These are phyloP conservation scores for Heliconius himera DNA, from an alignment of 1,140 invertebrate species.

Conservation along the genomic window DNA sequence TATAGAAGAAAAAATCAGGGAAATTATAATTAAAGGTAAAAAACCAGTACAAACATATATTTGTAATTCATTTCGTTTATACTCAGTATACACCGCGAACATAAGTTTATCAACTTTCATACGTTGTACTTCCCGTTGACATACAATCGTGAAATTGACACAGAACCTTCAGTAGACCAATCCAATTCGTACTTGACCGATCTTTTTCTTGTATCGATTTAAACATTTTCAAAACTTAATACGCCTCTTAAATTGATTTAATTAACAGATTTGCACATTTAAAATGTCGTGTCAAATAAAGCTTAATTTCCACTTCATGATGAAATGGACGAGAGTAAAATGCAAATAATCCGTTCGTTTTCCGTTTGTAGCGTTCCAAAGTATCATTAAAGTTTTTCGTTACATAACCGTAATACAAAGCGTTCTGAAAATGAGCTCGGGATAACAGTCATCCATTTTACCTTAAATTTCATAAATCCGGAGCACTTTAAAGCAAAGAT, in stretches of 20 bases:
- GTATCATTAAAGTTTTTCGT: constrained; percentile 25
- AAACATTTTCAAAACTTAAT: constrained; percentile 3
- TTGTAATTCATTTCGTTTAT: too few species aligned
- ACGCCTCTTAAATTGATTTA: neutral
- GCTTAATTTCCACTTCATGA: constrained; percentile 29
- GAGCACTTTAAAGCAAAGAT: constrained; percentile 73
- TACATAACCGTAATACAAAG: constrained; percentile 22
- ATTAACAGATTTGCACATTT: constrained; percentile 5
- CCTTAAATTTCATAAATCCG: constrained; percentile 57
- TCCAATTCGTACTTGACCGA: too few species aligned
- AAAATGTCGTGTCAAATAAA: constrained; percentile 20
- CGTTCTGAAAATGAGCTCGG: constrained; percentile 26
- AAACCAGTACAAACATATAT: too few species aligned
- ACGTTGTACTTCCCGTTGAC: too few species aligned
- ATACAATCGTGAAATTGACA: too few species aligned
- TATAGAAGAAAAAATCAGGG: too few species aligned
- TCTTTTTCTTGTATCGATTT: neutral
- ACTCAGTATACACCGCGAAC: too few species aligned
- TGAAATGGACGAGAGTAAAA: constrained; percentile 24
- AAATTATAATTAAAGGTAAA: too few species aligned
- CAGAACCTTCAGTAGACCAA: too few species aligned
- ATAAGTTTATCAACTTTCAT: too few species aligned
- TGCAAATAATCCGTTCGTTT: constrained; percentile 24
- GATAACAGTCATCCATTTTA: constrained; percentile 42
- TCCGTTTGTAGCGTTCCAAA: constrained; percentile 21